A percentile compares a stretch with the other conserved stretches of the same genome.
Evolutionary conservation across 2,797 vertebrate genomes (phyloP).

Genomic region (Pampus argenteus): DNA sequence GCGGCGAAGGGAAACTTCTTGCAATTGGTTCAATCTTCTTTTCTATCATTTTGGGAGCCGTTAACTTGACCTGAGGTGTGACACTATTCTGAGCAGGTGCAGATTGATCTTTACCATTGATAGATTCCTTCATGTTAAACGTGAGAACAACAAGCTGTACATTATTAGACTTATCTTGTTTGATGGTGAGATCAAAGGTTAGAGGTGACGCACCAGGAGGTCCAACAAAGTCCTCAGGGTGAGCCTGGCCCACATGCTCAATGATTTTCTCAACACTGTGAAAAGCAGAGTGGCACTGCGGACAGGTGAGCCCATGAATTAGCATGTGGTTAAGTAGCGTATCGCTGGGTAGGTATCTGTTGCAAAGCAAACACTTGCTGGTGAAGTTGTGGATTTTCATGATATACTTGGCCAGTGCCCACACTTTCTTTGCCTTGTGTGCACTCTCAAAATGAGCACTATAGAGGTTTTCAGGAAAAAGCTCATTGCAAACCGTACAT

Average conservation of each 20-base stretch:
- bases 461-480: slow-evolving; percentile 97
- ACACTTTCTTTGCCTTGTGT: slow-evolving; percentile 97
- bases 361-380: slow-evolving; percentile 99
- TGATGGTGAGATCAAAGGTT: slow-evolving; percentile 96
- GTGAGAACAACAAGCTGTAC: slow-evolving; percentile 96
- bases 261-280: slow-evolving; percentile 98
- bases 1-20: slow-evolving; percentile 85
- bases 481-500: slow-evolving; percentile 98
- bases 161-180: slow-evolving; percentile 94
- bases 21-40: slow-evolving; percentile 83
- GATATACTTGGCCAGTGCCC: slow-evolving; percentile 97
- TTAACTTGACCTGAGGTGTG: slow-evolving; percentile 51
- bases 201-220: slow-evolving; percentile 92
- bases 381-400: slow-evolving; percentile 99
- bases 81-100: slow-evolving; percentile 51
- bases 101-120: slow-evolving; percentile 88
- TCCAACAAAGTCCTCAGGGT: slow-evolving; percentile 91
- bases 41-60: slow-evolving; percentile 85
- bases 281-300: slow-evolving; percentile 95
- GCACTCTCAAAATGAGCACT: slow-evolving; percentile 97
- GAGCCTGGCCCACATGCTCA: slow-evolving; percentile 91
- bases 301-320: slow-evolving; percentile 96
- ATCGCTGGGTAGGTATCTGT: slow-evolving; percentile 96
- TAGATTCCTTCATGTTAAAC: slow-evolving; percentile 93
- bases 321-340: slow-evolving; percentile 98